A percentile compares a stretch with the other conserved stretches of the same genome.
phyloP scores from a whole-genome alignment of 2,888 invertebrate genomes.

The Minunthozetes semirufus region DNA sequence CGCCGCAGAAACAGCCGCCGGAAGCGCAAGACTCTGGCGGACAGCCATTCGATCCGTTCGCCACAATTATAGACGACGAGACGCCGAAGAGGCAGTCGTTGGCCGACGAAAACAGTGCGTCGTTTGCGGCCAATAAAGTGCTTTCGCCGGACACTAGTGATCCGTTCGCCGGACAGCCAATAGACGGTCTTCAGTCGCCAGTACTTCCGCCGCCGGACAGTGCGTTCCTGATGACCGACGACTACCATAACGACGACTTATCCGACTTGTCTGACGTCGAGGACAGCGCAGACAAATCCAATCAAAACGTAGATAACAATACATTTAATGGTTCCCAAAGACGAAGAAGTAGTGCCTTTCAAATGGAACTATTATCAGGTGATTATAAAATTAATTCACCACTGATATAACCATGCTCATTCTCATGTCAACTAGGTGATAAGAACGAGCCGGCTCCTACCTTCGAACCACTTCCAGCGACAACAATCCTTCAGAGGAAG shows the following conservation, averaged over 20 bases:
- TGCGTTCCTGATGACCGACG: not conserved
- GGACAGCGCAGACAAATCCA: conserved; percentile 17
- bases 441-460: conserved; percentile 27
- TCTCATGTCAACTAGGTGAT: conserved; percentile 12
- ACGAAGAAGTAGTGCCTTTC: conserved; percentile 33
- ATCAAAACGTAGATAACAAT: not conserved
- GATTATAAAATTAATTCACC: not conserved
- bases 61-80: conserved; percentile 38
- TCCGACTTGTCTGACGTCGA: conserved; percentile 36
- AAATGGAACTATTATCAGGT: conserved; percentile 31
- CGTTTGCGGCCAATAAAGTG: not conserved
- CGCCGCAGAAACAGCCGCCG: not conserved
- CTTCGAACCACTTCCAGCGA: conserved; percentile 32
- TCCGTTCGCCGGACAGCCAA: not conserved
- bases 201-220: not conserved
- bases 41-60: conserved; percentile 39
- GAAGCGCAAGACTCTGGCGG: not conserved
- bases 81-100: conserved; percentile 8
- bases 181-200: not conserved
- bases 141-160: not conserved
- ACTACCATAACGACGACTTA: conserved; percentile 18
- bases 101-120: not conserved
- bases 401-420: too few species aligned
- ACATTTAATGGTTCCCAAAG: not conserved
- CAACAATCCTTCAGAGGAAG: conserved; percentile 16